phyloP scores from a whole-genome alignment of 2,113 vertebrate species.

The Stegostoma tigrinum region DNA sequence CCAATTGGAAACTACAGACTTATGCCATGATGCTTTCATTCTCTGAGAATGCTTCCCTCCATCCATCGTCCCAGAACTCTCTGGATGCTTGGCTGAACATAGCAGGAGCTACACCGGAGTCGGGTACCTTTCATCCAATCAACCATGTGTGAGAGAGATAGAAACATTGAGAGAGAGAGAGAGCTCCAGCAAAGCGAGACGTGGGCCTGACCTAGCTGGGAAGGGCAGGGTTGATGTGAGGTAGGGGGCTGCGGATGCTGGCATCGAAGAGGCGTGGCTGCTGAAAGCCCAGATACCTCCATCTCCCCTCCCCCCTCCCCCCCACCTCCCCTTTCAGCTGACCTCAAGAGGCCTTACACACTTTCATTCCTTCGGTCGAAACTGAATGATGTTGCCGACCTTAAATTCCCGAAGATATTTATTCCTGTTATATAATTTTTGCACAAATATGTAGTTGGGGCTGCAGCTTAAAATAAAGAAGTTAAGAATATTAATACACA shows the following conservation, averaged over 20 bases:
- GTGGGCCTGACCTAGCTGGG: conserved; percentile 41
- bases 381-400: conserved; percentile 28
- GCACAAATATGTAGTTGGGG: conserved; percentile 31
- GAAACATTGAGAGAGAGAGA: conserved; percentile 42
- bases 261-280: neutral
- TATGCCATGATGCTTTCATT: conserved; percentile 99
- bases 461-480: conserved; percentile 9
- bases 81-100: conserved; percentile 97
- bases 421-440: conserved; percentile 34
- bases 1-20: conserved; percentile 61
- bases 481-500: neutral
- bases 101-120: conserved; percentile 79
- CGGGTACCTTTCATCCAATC: conserved; percentile 86
- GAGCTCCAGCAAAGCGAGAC: conserved; percentile 39
- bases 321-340: neutral
- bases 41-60: conserved; percentile 89
- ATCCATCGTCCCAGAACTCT: conserved; percentile 83
- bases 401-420: conserved; percentile 34
- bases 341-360: conserved; percentile 32
- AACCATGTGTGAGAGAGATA: conserved; percentile 80
- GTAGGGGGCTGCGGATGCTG: conserved; percentile 41
- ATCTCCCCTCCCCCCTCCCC: neutral
- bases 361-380: neutral
- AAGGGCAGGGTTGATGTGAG: conserved; percentile 39
- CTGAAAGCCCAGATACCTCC: neutral